These are phyloP conservation scores for Mimumesa dahlbomi DNA, from an alignment of 2,888 invertebrate genomes.

Conservation along the genomic window DNA sequence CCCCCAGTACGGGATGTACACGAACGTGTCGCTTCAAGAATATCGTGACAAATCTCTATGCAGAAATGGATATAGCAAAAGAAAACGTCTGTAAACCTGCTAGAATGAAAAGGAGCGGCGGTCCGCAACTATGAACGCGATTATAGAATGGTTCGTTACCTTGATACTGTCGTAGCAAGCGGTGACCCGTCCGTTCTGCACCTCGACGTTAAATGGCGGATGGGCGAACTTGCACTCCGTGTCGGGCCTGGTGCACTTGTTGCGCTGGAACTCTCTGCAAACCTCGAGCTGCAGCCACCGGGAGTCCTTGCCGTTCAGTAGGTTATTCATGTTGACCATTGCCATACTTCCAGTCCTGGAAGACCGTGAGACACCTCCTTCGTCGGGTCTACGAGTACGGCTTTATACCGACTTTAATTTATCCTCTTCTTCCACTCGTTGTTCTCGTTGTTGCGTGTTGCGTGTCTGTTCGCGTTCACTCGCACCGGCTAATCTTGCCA, in stretches of 20 bases:
- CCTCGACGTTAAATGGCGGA: slow-evolving; percentile 99
- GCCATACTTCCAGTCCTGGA: slow-evolving; percentile 83
- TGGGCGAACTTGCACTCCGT: slow-evolving; percentile 99
- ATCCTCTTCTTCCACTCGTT: slow-evolving; percentile 39
- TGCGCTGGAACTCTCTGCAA: slow-evolving; percentile 99
- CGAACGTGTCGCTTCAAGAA: background rate
- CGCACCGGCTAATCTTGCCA: slow-evolving; percentile 63
- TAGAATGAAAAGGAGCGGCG: slow-evolving; percentile 6
- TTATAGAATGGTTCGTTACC: slow-evolving; percentile 84
- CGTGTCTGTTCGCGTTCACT: slow-evolving; percentile 54
- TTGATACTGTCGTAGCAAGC: slow-evolving; percentile 99
- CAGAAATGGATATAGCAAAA: background rate
- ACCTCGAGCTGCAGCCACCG: slow-evolving; percentile 99
- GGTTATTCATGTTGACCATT: slow-evolving; percentile 98
- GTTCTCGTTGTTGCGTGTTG: slow-evolving; percentile 15
- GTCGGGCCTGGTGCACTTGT: slow-evolving; percentile 99
- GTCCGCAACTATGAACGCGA: slow-evolving; percentile 38
- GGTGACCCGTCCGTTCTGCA: slow-evolving; percentile 99
- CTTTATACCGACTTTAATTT: slow-evolving; percentile 38
- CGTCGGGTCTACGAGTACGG: slow-evolving; percentile 42
- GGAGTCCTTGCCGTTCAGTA: slow-evolving; percentile 99
- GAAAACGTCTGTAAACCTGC: background rate
- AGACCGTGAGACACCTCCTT: slow-evolving; percentile 59
- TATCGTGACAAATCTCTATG: background rate
- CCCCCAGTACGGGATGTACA: no score